Evolutionary conservation across 2,113 vertebrate genomes (phyloP).

Genomic region (Dolichotis patagonum): DNA sequence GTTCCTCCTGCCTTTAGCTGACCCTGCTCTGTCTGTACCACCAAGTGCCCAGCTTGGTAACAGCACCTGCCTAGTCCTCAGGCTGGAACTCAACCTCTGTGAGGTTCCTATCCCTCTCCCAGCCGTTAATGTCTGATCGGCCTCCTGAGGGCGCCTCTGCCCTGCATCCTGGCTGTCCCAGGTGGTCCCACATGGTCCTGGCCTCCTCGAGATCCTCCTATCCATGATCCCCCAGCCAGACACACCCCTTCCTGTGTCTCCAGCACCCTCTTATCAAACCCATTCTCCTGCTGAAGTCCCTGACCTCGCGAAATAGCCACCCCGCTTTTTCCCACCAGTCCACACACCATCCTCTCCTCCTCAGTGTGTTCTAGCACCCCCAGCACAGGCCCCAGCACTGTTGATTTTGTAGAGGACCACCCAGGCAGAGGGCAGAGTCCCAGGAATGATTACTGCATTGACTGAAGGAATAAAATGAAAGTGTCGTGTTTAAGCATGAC

Average conservation of each 20-base stretch:
- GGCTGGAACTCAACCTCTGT: background rate
- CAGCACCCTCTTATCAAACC: background rate
- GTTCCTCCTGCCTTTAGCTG: background rate
- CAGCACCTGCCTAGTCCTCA: background rate
- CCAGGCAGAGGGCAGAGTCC: background rate
- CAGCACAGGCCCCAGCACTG: background rate
- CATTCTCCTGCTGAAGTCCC: background rate
- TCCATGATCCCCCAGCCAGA: background rate
- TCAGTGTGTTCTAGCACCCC: rapidly evolving
- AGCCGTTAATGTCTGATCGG: rapidly evolving
- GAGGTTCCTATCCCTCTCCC: background rate
- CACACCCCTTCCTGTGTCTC: background rate
- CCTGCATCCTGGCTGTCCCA: background rate
- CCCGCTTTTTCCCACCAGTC: background rate
- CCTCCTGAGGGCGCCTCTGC: background rate
- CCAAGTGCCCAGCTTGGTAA: background rate
- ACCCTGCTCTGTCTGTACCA: rapidly evolving
- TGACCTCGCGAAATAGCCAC: background rate
- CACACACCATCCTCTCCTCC: background rate
- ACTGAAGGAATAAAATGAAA: background rate
- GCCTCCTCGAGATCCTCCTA: background rate
- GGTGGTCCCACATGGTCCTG: rapidly evolving
- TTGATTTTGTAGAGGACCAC: background rate
- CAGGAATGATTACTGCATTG: background rate
- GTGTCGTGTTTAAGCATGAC: background rate